Evolutionary conservation across 2,888 invertebrate genomes (phyloP).

Genomic region (Caenorhabditis imperialis): DNA sequence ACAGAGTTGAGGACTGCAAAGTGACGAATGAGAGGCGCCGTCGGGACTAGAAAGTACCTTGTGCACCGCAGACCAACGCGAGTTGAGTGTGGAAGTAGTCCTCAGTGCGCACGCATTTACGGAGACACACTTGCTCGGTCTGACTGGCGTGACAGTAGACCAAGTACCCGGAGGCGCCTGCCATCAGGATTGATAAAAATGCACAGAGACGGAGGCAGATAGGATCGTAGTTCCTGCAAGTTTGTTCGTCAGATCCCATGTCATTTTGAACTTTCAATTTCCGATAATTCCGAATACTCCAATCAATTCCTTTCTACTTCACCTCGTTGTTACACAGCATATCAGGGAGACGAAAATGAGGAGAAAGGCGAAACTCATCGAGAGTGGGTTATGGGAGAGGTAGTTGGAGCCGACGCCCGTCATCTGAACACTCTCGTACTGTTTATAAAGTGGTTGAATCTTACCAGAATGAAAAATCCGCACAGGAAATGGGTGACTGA

Average conservation of each 20-base stretch:
- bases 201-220: slow-evolving; percentile 34
- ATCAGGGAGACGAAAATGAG: slow-evolving; percentile 27
- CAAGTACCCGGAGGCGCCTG: slow-evolving; percentile 31
- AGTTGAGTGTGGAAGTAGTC: slow-evolving; percentile 47
- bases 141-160: slow-evolving; percentile 36
- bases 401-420: slow-evolving; percentile 43
- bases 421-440: slow-evolving; percentile 31
- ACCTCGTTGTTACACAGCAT: slow-evolving; percentile 41
- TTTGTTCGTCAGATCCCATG: background rate
- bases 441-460: no score
- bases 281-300: background rate
- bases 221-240: slow-evolving; percentile 33
- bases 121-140: slow-evolving; percentile 42
- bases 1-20: slow-evolving; percentile 39
- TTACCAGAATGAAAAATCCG: slow-evolving; percentile 38
- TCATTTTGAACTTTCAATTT: background rate
- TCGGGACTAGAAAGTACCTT: slow-evolving; percentile 17
- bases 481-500: slow-evolving; percentile 29
- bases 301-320: no score
- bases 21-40: slow-evolving; percentile 4
- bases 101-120: slow-evolving; percentile 36
- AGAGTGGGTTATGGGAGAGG: slow-evolving; percentile 31
- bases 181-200: slow-evolving; percentile 22
- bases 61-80: slow-evolving; percentile 28
- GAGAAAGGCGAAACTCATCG: slow-evolving; percentile 41